These are phyloP conservation scores for Oreamnos americanus DNA, from an alignment of 2,113 vertebrate species.

Conservation along the genomic window DNA sequence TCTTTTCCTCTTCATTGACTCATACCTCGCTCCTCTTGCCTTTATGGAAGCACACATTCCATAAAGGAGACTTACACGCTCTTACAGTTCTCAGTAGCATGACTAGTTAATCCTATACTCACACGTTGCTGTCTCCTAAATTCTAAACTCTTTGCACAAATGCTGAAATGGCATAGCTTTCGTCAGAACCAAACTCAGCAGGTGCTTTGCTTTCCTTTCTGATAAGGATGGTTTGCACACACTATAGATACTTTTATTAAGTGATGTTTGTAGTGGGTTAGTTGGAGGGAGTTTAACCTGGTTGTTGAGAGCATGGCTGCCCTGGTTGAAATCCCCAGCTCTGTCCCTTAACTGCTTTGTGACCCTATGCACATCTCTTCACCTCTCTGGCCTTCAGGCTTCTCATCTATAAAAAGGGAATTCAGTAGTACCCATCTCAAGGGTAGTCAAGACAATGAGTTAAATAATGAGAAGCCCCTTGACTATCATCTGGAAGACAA, in stretches of 20 bases:
- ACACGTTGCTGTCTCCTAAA: background rate
- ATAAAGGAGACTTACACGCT: background rate
- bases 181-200: background rate
- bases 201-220: background rate
- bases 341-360: background rate
- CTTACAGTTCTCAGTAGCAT: background rate
- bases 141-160: background rate
- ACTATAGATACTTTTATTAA: background rate
- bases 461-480: background rate
- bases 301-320: background rate
- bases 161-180: background rate
- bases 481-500: background rate
- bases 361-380: background rate
- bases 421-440: background rate
- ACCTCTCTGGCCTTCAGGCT: background rate
- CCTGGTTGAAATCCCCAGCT: background rate
- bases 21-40: background rate
- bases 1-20: background rate
- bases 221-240: background rate
- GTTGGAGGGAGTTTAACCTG: background rate
- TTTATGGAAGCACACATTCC: background rate
- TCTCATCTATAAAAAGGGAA: background rate
- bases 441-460: background rate
- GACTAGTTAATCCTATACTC: background rate
- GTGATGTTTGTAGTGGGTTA: background rate